phyloP scores from a whole-genome alignment of 2,797 vertebrate species.

The Triplophysa bombifrons region DNA sequence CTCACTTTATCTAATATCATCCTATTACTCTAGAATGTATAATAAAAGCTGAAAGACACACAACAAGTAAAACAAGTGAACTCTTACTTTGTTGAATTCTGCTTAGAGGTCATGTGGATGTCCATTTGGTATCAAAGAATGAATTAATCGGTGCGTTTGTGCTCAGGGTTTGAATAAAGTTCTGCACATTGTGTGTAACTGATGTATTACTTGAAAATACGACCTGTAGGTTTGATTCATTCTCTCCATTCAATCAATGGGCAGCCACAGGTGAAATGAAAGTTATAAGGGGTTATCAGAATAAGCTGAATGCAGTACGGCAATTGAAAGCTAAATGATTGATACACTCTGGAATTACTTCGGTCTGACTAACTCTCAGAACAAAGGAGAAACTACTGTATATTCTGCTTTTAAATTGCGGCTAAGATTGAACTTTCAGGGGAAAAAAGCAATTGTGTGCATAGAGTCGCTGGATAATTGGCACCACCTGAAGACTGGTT shows the following conservation, averaged over 20 bases:
- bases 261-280: constrained; percentile 47
- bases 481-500: constrained; percentile 51
- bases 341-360: constrained; percentile 71
- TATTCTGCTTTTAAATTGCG: constrained; percentile 55
- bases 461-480: constrained; percentile 59
- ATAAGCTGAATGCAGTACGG: constrained; percentile 51
- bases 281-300: constrained; percentile 62
- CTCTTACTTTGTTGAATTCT: not conserved
- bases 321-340: constrained; percentile 66
- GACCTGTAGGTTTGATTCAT: constrained; percentile 55
- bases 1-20: not conserved
- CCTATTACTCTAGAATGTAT: not conserved
- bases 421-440: constrained; percentile 54
- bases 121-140: constrained; percentile 14
- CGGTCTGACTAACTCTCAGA: constrained; percentile 52
- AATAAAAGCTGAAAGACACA: not conserved
- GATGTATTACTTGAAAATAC: constrained; percentile 64
- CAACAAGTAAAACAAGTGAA: constrained; percentile 1
- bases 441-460: constrained; percentile 41
- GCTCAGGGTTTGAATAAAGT: constrained; percentile 25
- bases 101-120: not conserved
- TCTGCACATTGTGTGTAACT: constrained; percentile 45
- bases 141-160: not conserved
- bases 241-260: constrained; percentile 27
- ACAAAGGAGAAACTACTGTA: constrained; percentile 47